Evolutionary conservation across 2,888 invertebrate genomes (phyloP).

Genomic region (Tachina grossa): DNA sequence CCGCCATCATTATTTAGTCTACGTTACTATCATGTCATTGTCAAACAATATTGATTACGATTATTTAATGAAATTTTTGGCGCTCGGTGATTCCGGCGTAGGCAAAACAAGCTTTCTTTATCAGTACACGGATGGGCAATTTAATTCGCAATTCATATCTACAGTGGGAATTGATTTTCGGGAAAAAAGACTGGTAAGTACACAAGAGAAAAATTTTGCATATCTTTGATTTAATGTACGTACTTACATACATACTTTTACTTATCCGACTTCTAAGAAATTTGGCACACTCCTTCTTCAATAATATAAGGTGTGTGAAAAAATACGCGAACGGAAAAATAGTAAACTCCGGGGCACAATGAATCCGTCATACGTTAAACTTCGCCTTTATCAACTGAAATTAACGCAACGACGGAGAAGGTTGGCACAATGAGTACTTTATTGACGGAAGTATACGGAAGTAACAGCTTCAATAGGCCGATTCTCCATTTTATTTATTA

Average conservation of each 20-base stretch:
- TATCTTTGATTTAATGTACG: not conserved
- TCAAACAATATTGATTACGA: slow-evolving; percentile 81
- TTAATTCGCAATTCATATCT: slow-evolving; percentile 96
- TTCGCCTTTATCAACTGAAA: too few relatives aligned
- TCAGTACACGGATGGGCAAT: slow-evolving; percentile 96
- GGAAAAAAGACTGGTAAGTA: slow-evolving; percentile 94
- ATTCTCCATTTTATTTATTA: too few relatives aligned
- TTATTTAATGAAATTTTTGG: slow-evolving; percentile 87
- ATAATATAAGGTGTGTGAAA: too few relatives aligned
- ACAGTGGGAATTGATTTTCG: slow-evolving; percentile 99
- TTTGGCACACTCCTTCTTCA: too few relatives aligned
- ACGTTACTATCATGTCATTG: slow-evolving; percentile 73
- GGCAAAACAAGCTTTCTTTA: slow-evolving; percentile 98
- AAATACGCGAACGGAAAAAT: too few relatives aligned
- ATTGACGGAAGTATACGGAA: too few relatives aligned
- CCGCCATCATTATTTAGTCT: not conserved
- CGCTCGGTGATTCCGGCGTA: slow-evolving; percentile 98
- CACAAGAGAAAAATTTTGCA: not conserved
- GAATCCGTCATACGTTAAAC: too few relatives aligned
- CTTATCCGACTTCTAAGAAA: too few relatives aligned
- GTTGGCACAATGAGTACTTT: too few relatives aligned
- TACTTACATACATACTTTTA: not conserved
- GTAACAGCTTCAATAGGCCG: too few relatives aligned
- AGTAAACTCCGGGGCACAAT: too few relatives aligned
- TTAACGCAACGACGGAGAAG: too few relatives aligned